Evolutionary conservation across 1,140 invertebrate species (phyloP).

Genomic region (Glossosoma conforme): DNA sequence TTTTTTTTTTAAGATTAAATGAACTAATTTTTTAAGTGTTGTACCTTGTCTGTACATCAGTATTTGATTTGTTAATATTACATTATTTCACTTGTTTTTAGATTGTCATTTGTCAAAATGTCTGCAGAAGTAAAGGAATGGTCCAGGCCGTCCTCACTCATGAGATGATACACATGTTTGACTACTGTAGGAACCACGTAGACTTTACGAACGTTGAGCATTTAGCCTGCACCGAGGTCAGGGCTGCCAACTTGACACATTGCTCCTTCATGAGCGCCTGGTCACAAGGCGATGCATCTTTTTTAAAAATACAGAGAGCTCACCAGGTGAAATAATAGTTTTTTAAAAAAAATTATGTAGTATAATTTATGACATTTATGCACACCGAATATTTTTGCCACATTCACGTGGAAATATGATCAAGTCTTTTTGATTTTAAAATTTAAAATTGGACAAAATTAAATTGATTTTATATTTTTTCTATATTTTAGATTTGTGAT

Average conservation of each 20-base stretch:
- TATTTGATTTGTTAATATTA: background rate
- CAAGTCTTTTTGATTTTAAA: no score
- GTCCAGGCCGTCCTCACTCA: slow-evolving; percentile 80
- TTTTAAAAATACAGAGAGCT: slow-evolving; percentile 64
- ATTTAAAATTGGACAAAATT: no score
- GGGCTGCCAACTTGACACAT: slow-evolving; percentile 86
- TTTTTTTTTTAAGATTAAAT: background rate
- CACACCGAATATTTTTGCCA: no score
- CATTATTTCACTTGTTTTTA: slow-evolving; percentile 46
- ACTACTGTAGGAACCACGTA: slow-evolving; percentile 83
- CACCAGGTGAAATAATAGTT: slow-evolving; percentile 72
- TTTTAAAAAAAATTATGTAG: no score
- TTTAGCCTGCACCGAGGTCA: slow-evolving; percentile 91
- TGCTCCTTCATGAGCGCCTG: slow-evolving; percentile 83
- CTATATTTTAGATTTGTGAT: no score
- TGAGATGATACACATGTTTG: slow-evolving; percentile 97
- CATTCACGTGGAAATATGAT: no score
- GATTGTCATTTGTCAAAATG: slow-evolving; percentile 91
- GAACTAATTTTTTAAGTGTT: no score
- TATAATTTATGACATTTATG: no score
- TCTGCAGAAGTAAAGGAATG: slow-evolving; percentile 55
- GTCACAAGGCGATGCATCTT: slow-evolving; percentile 68
- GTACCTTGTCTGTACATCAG: background rate
- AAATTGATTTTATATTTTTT: no score
- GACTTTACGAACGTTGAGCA: slow-evolving; percentile 90